Evolutionary conservation across 2,113 vertebrate genomes (phyloP).

Genomic region (sheep (Ovis aries)): DNA sequence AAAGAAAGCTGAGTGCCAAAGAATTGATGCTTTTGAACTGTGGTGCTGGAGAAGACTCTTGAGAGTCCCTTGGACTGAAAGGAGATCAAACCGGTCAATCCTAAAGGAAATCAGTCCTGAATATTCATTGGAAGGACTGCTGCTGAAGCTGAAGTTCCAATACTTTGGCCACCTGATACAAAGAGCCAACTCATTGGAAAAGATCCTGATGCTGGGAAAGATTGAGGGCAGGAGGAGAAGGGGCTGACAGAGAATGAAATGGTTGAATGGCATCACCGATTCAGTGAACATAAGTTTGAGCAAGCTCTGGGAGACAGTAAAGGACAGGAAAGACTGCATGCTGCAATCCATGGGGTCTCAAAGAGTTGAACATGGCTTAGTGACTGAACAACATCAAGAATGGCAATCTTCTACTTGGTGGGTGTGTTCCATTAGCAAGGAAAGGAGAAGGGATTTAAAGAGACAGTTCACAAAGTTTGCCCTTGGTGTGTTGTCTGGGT

Average conservation of each 20-base stretch:
- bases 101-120: background rate
- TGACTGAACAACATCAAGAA: background rate
- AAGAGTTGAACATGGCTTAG: background rate
- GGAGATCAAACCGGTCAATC: fast-evolving
- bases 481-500: background rate
- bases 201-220: background rate
- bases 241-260: background rate
- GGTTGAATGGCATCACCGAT: background rate
- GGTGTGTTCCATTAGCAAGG: background rate
- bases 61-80: background rate
- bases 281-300: background rate
- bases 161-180: background rate
- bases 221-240: background rate
- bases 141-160: background rate
- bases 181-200: background rate
- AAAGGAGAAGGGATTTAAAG: background rate
- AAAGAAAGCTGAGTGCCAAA: background rate
- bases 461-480: background rate
- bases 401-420: background rate
- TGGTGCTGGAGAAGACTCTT: background rate
- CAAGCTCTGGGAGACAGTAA: background rate
- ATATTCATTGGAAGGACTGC: background rate
- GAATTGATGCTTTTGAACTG: background rate
- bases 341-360: background rate
- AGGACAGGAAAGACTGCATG: background rate